These are phyloP conservation scores for Capitella teleta DNA, from an alignment of 1,140 invertebrate species.

Conservation along the genomic window DNA sequence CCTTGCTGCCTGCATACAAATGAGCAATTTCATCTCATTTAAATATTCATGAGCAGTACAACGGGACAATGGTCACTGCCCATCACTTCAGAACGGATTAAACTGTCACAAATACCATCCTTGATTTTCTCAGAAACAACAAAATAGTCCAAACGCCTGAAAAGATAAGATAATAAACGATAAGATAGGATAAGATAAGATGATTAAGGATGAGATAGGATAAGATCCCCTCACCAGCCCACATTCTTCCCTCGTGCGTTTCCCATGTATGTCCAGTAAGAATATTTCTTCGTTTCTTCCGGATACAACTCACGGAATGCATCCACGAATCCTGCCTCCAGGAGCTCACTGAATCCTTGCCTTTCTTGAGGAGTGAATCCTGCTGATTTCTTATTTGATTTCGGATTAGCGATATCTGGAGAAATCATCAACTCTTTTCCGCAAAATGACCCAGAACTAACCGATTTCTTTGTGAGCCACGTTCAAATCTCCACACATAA, in stretches of 20 bases:
- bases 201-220: not conserved
- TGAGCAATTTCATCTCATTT: too few species aligned
- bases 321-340: slow-evolving; percentile 70
- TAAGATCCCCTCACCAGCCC: slow-evolving; percentile 66
- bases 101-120: slow-evolving; percentile 65
- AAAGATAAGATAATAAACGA: slow-evolving; percentile 24
- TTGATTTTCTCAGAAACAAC: slow-evolving; percentile 69
- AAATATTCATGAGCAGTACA: too few species aligned
- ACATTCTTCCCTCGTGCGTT: slow-evolving; percentile 79
- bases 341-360: slow-evolving; percentile 71
- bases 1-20: too few species aligned
- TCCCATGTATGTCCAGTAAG: slow-evolving; percentile 86
- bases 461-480: slow-evolving; percentile 91
- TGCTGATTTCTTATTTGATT: slow-evolving; percentile 76
- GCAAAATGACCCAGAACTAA: slow-evolving; percentile 24
- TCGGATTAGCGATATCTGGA: slow-evolving; percentile 85
- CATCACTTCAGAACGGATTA: slow-evolving; percentile 33
- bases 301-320: slow-evolving; percentile 81
- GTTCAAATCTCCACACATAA: slow-evolving; percentile 94
- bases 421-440: not conserved
- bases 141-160: slow-evolving; percentile 88
- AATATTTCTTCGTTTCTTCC: slow-evolving; percentile 69
- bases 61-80: slow-evolving; percentile 43
- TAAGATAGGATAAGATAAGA: not conserved
- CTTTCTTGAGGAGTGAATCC: slow-evolving; percentile 93